Base-by-base conservation (phyloP, 2,888 invertebrate species). In the Lithosia quadra region DNA sequence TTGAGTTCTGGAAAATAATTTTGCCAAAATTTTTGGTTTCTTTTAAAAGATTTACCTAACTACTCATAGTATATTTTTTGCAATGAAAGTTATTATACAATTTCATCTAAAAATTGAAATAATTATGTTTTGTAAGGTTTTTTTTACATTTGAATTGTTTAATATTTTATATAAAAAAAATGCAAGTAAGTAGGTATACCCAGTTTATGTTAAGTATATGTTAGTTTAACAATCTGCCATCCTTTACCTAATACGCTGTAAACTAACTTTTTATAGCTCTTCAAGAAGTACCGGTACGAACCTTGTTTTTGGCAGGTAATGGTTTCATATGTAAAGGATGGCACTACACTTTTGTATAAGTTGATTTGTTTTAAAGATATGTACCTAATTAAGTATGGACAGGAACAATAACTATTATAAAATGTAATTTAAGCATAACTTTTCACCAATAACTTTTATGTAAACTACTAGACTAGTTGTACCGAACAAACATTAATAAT, bases 391-490 rank as follows among this genome's bases (percentile, higher is more conserved):
- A 73, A 76, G 76, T 77, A 80, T 65, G 68, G 79, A 82, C 78
- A 77, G 73, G 83, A 82, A 90, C 88, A 88, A 89, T 90, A 89
- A 89, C 74, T 88, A 88, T 75, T 77, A 71, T 86, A 84, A 73
- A 76, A 69, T 82, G 76, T 77, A 83, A 74, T 75, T 74, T 81
- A 75, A 76, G 76, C 85, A 85, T 82, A 78, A 83, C 74, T 71
- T 83, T 88, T 88, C 49, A 49, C 9, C 49, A 49, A 49, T 49
- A 9, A 49, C n/a, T 49, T n/a, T n/a, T 49, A n/a, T 49, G 8
- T n/a, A 49, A n/a, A n/a, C 49, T 49, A n/a, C n/a, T 49, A 15
- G 49, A 49, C n/a, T 8, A 0, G 43, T 18, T 43, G 49, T 49
- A 43, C 1, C 9, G 49, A 49, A 49, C 49, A 49, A n/a, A n/a